Evolutionary conservation across 2,888 invertebrate genomes (phyloP).

Genomic region (Podotricha telesiphe): DNA sequence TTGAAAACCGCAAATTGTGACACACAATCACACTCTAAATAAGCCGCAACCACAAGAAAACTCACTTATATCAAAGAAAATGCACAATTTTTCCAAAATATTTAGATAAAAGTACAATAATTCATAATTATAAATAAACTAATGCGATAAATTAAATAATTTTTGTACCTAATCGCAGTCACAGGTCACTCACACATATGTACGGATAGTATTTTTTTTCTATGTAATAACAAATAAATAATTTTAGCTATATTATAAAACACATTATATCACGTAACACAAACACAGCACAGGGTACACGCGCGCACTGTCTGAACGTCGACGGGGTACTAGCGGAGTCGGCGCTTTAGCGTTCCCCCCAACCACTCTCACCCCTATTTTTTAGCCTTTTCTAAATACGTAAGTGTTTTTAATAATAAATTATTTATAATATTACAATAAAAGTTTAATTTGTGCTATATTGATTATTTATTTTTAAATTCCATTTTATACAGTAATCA

Average conservation of each 20-base stretch:
- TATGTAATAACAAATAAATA: slow-evolving; percentile 1
- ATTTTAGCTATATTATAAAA: slow-evolving; percentile 6
- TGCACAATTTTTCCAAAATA: not conserved
- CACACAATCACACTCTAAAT: not conserved
- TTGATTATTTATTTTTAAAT: too few relatives aligned
- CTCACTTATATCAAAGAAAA: slow-evolving; percentile 5
- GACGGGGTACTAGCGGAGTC: slow-evolving; percentile 67
- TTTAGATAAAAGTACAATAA: not conserved
- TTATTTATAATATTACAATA: not conserved
- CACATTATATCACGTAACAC: slow-evolving; percentile 42
- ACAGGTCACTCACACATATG: slow-evolving; percentile 11
- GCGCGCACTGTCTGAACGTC: slow-evolving; percentile 51
- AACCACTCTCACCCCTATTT: slow-evolving; percentile 45
- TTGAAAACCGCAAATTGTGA: not conserved
- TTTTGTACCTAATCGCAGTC: not conserved
- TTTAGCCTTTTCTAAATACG: slow-evolving; percentile 25
- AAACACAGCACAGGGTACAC: slow-evolving; percentile 46
- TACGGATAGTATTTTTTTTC: not conserved
- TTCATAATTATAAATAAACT: not conserved
- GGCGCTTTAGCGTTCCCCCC: slow-evolving; percentile 54
- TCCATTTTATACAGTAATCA: too few relatives aligned
- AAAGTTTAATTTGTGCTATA: too few relatives aligned
- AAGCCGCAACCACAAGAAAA: slow-evolving; percentile 5
- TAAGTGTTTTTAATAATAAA: slow-evolving; percentile 10
- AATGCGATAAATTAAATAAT: not conserved